Conservation (phyloP, 37 sponge, comb jelly and placozoan genomes). For the Halichondria panicea region DNA sequence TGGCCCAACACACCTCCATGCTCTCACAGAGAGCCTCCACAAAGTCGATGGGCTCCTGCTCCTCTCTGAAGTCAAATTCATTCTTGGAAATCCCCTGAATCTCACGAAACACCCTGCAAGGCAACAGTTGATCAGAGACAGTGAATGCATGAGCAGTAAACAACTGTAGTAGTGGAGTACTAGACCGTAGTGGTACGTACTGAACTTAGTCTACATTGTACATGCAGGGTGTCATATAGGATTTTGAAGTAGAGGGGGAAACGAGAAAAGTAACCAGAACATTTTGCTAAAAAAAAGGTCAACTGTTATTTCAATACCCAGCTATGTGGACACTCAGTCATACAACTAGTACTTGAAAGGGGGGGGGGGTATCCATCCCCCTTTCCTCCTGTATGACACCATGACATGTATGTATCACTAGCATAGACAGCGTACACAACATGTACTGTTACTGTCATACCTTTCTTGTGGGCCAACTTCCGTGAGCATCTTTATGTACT, state of each 20-base stretch:
- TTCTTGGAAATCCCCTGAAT: conserved; percentile 45
- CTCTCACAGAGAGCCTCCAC: conserved; percentile 52
- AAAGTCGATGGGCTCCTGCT: conserved; percentile 59
- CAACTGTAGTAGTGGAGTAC: neutral
- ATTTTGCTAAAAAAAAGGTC: too few species aligned
- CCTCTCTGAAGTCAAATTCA: conserved; percentile 51
- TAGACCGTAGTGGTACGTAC: neutral
- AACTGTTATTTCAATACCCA: too few species aligned
- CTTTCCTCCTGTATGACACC: neutral
- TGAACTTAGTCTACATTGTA: conserved; percentile 57
- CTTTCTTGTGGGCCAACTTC: conserved; percentile 33
- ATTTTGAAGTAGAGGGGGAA: too few species aligned
- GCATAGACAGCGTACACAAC: conserved; percentile 15
- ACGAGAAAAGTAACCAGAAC: too few species aligned
- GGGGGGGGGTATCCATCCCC: neutral
- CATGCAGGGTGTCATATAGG: too few species aligned
- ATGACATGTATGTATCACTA: conserved; percentile 11
- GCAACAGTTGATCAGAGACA: neutral
- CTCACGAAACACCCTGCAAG: conserved; percentile 49
- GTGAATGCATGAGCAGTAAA: neutral
- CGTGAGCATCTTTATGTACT: conserved; percentile 50
- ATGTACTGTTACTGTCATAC: neutral
- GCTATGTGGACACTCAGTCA: too few species aligned
- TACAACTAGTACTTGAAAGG: too few species aligned
- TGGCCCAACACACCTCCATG: conserved; percentile 70